Conservation (phyloP, 2,888 invertebrate genomes). For the Leistus spinibarbis region DNA sequence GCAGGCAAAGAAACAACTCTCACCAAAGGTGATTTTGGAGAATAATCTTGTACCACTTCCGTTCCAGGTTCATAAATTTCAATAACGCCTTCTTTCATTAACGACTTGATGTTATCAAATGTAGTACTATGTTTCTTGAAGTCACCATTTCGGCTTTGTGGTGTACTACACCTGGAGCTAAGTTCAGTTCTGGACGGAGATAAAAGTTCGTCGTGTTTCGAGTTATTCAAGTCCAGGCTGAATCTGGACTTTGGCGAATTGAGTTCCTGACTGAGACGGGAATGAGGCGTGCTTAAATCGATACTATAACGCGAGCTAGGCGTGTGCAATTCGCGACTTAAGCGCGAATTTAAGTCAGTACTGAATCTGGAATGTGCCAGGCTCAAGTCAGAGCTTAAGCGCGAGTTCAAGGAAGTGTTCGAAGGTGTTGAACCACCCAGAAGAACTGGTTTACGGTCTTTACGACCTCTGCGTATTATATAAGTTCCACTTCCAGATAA, state of each 20-base stretch:
- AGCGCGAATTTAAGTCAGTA: slow-evolving; percentile 61
- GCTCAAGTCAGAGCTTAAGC: slow-evolving; percentile 68
- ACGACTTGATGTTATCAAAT: slow-evolving; percentile 76
- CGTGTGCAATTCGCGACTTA: slow-evolving; percentile 65
- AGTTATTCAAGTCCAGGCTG: slow-evolving; percentile 66
- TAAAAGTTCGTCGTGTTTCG: slow-evolving; percentile 52
- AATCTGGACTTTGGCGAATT: slow-evolving; percentile 54
- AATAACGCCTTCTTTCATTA: slow-evolving; percentile 73
- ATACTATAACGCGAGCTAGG: slow-evolving; percentile 72
- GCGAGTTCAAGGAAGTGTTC: slow-evolving; percentile 65
- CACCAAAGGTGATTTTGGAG: slow-evolving; percentile 68
- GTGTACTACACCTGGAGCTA: slow-evolving; percentile 56
- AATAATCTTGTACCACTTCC: slow-evolving; percentile 68
- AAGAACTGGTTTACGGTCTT: slow-evolving; percentile 69
- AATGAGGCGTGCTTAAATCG: slow-evolving; percentile 69
- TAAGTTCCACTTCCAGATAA: slow-evolving; percentile 76
- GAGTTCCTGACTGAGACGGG: slow-evolving; percentile 56
- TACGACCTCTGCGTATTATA: slow-evolving; percentile 76
- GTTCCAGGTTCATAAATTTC: slow-evolving; percentile 63
- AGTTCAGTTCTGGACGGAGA: slow-evolving; percentile 52
- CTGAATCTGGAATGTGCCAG: slow-evolving; percentile 66
- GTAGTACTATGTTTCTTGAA: slow-evolving; percentile 74
- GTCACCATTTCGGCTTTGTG: slow-evolving; percentile 60
- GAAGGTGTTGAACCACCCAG: slow-evolving; percentile 62
- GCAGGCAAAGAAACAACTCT: slow-evolving; percentile 72